A percentile compares a stretch with the other conserved stretches of the same genome.
These are phyloP conservation scores for Diglossa cyanea DNA, from an alignment of 2,797 vertebrate genomes.

Conservation along the genomic window DNA sequence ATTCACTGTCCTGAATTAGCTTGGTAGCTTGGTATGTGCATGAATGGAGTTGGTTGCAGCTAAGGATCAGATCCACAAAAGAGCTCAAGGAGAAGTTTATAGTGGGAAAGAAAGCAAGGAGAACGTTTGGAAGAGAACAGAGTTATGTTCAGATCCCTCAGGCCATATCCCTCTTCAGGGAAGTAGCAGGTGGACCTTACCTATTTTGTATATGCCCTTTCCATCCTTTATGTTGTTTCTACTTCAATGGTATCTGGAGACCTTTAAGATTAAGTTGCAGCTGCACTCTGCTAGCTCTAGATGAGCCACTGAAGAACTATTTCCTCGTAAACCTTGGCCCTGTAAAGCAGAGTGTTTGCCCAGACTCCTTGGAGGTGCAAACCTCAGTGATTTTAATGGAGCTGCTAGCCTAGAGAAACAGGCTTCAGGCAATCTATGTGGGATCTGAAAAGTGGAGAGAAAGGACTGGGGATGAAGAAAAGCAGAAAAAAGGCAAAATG, in stretches of 20 bases:
- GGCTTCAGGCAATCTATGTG: rapidly evolving
- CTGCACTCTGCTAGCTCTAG: not conserved
- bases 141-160: not conserved
- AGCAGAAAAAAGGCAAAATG: not conserved
- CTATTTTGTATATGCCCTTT: not conserved
- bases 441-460: not conserved
- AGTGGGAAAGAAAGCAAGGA: not conserved
- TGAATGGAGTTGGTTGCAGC: not conserved
- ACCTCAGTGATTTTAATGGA: not conserved
- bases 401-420: not conserved
- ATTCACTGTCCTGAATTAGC: not conserved
- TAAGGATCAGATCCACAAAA: not conserved
- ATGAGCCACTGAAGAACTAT: not conserved
- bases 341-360: not conserved
- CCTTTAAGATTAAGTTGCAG: not conserved
- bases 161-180: not conserved
- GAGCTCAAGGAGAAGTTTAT: not conserved
- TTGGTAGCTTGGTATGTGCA: rapidly evolving
- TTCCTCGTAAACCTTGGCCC: not conserved
- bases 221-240: rapidly evolving
- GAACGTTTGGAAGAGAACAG: not conserved
- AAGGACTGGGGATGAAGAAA: not conserved
- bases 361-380: not conserved
- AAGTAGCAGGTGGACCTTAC: not conserved
- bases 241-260: not conserved